Evolutionary conservation across 2,888 invertebrate species (phyloP).

Genomic region (Lithosia quadra): DNA sequence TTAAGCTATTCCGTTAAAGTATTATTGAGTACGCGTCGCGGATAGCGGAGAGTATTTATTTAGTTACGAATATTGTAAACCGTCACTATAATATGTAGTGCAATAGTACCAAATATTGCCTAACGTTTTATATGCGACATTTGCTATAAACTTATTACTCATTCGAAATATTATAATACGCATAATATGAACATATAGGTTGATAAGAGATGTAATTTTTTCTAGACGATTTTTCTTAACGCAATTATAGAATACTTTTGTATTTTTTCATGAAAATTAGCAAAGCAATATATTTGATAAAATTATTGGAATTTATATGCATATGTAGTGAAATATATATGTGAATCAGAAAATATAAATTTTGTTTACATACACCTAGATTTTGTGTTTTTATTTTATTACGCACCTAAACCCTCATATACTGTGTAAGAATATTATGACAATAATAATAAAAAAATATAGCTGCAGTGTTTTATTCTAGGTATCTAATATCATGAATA

Average conservation of each 20-base stretch:
- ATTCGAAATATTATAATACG: constrained; percentile 71
- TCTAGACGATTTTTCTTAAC: constrained; percentile 80
- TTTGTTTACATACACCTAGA: constrained; percentile 82
- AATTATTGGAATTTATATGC: constrained; percentile 73
- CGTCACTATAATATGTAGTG: constrained; percentile 50
- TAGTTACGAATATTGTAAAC: constrained; percentile 58
- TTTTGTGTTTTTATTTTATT: constrained; percentile 59
- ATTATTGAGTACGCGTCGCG: constrained; percentile 76
- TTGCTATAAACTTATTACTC: constrained; percentile 62
- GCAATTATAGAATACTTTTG: constrained; percentile 82
- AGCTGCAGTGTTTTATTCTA: too few relatives aligned
- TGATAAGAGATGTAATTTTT: constrained; percentile 79
- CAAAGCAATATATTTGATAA: constrained; percentile 85
- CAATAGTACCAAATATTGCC: constrained; percentile 53
- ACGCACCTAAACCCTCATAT: background rate
- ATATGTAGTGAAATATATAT: constrained; percentile 78
- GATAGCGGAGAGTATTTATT: constrained; percentile 81
- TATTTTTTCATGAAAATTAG: constrained; percentile 82
- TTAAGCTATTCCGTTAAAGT: constrained; percentile 79
- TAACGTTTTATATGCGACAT: constrained; percentile 60
- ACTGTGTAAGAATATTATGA: background rate
- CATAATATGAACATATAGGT: constrained; percentile 81
- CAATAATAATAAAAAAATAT: too few relatives aligned
- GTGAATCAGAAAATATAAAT: constrained; percentile 83
- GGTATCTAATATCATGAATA: too few relatives aligned